A percentile compares a stretch with the other conserved stretches of the same genome.
Conservation (phyloP, 2,888 invertebrate species). For the Gasteruption jaculator region DNA sequence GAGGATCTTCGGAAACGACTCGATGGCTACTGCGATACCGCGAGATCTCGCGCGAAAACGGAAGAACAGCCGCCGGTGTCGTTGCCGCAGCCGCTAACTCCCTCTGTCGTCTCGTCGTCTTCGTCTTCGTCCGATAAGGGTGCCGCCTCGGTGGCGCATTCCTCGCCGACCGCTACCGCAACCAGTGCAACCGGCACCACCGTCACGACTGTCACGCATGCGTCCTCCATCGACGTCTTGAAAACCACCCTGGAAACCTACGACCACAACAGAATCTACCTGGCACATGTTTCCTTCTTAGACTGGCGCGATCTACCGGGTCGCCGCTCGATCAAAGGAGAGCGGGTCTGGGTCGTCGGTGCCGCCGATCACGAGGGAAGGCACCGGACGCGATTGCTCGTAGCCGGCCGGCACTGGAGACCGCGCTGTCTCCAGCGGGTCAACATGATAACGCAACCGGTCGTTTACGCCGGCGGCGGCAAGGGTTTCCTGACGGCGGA, state of each 20-base stretch:
- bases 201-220: constrained; percentile 20
- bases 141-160: constrained; percentile 27
- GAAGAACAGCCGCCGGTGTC: constrained; percentile 23
- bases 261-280: constrained; percentile 48
- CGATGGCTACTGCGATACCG: no score
- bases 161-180: constrained; percentile 24
- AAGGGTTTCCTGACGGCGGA: constrained; percentile 50
- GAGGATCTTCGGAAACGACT: constrained; percentile 3
- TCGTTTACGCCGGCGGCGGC: constrained; percentile 53
- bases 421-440: constrained; percentile 51
- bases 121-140: constrained; percentile 18
- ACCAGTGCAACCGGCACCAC: constrained; percentile 28
- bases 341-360: constrained; percentile 48
- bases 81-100: constrained; percentile 24
- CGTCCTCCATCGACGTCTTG: constrained; percentile 17
- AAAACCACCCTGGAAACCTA: constrained; percentile 38
- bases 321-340: constrained; percentile 28
- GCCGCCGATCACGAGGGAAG: constrained; percentile 52
- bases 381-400: constrained; percentile 51
- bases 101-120: constrained; percentile 25
- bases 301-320: constrained; percentile 52
- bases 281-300: constrained; percentile 48
- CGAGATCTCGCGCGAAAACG: constrained; percentile 14
- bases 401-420: constrained; percentile 52
- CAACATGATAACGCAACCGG: constrained; percentile 54